Evolutionary conservation across 2,888 invertebrate genomes (phyloP).

Genomic region (Tinea trinotella): DNA sequence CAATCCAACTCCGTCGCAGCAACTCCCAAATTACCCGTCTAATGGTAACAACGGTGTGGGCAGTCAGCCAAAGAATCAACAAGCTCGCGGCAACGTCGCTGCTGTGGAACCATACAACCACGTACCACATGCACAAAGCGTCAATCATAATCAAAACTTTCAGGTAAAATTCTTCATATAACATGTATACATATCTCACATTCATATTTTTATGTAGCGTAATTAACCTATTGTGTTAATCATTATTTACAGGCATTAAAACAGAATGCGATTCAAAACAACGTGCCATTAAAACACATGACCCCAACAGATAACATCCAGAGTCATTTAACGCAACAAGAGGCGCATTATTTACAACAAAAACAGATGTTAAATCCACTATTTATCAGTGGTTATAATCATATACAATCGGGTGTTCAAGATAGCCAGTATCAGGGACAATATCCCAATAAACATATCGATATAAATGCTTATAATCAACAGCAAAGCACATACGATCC

Average conservation of each 20-base stretch:
- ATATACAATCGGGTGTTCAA: slow-evolving; percentile 41
- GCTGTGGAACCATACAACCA: slow-evolving; percentile 92
- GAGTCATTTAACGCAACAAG: slow-evolving; percentile 59
- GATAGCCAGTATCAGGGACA: slow-evolving; percentile 56
- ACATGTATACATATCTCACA: neutral
- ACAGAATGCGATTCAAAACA: slow-evolving; percentile 64
- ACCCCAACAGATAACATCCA: slow-evolving; percentile 65
- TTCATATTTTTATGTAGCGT: neutral
- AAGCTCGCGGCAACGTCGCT: slow-evolving; percentile 84
- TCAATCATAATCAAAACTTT: slow-evolving; percentile 57
- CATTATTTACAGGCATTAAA: slow-evolving; percentile 51
- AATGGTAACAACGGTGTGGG: slow-evolving; percentile 38
- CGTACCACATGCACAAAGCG: slow-evolving; percentile 77
- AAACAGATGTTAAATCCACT: slow-evolving; percentile 67
- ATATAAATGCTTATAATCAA: slow-evolving; percentile 46
- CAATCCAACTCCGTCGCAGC: slow-evolving; percentile 63
- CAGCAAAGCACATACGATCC: slow-evolving; percentile 62
- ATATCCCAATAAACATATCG: slow-evolving; percentile 47
- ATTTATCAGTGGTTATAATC: slow-evolving; percentile 55
- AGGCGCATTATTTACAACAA: slow-evolving; percentile 67
- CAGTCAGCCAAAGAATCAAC: slow-evolving; percentile 65
- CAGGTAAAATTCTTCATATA: slow-evolving; percentile 37
- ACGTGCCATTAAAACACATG: slow-evolving; percentile 67
- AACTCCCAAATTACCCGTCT: slow-evolving; percentile 57
- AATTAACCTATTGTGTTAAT: neutral